Evolutionary conservation across 2,113 vertebrate genomes (phyloP).

Genomic region (Cottus gobio): DNA sequence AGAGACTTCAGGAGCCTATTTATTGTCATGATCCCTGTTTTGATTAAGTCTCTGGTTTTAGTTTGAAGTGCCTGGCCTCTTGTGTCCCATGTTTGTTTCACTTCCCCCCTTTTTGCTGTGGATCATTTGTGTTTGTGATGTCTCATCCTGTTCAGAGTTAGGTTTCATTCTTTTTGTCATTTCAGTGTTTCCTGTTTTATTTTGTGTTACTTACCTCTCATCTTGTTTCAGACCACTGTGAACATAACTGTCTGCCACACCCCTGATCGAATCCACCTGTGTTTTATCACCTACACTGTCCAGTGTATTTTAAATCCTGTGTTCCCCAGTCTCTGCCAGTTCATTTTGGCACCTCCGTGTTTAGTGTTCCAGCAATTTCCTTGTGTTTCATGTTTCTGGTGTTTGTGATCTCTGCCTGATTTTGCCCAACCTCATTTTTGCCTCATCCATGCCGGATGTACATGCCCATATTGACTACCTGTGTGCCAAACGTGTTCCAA

Average conservation of each 20-base stretch:
- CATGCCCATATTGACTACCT: background rate
- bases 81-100: background rate
- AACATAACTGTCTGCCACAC: too few relatives aligned
- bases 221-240: background rate
- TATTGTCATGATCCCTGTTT: background rate
- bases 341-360: background rate
- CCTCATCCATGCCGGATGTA: background rate
- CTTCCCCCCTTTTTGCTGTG: background rate
- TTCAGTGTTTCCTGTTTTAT: background rate
- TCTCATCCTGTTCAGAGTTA: background rate
- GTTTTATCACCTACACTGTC: background rate
- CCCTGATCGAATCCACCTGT: background rate
- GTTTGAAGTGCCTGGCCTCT: background rate
- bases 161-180: background rate
- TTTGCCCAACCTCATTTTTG: background rate
- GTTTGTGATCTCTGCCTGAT: background rate
- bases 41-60: background rate
- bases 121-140: background rate
- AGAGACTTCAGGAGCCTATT: slow-evolving; percentile 3
- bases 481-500: background rate
- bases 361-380: too few relatives aligned
- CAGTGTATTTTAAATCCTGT: background rate
- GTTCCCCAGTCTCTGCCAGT: background rate
- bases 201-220: background rate
- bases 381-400: background rate